Evolutionary conservation across 2,888 invertebrate species (phyloP).

Genomic region (Gryllus longicercus): DNA sequence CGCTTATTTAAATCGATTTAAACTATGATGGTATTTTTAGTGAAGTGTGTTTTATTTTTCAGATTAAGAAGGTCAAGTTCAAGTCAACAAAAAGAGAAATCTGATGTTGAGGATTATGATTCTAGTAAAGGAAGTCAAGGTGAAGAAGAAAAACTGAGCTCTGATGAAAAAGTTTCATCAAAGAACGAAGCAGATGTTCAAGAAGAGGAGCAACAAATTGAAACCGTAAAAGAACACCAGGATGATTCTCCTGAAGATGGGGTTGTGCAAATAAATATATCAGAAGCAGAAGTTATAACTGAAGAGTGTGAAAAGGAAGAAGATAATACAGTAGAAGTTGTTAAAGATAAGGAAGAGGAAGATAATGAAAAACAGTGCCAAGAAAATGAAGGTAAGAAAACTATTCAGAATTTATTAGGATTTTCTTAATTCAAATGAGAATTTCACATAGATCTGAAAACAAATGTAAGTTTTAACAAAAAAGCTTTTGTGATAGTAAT

Average conservation of each 20-base stretch:
- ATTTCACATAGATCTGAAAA: no score
- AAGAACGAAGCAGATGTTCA: background rate
- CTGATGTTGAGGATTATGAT: slow-evolving; percentile 23
- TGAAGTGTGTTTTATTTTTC: background rate
- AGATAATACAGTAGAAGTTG: slow-evolving; percentile 25
- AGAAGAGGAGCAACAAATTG: slow-evolving; percentile 31
- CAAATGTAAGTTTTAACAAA: no score
- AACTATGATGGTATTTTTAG: background rate
- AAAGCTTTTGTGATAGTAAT: no score
- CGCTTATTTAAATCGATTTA: no score
- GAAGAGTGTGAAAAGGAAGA: slow-evolving; percentile 40
- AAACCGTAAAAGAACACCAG: background rate
- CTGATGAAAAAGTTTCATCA: background rate
- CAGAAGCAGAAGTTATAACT: slow-evolving; percentile 32
- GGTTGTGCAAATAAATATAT: slow-evolving; percentile 36
- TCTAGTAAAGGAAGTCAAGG: slow-evolving; percentile 17
- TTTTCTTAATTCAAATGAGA: no score
- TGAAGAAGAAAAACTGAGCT: background rate
- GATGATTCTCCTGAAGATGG: slow-evolving; percentile 32
- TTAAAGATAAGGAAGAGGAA: no score
- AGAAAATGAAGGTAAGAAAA: no score
- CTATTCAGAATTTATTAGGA: no score
- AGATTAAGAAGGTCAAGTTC: slow-evolving; percentile 22
- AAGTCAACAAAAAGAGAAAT: slow-evolving; percentile 23
- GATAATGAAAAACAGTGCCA: no score